Base-by-base conservation (phyloP, 2,113 vertebrate genomes). In the Nycticryphes semicollaris region DNA sequence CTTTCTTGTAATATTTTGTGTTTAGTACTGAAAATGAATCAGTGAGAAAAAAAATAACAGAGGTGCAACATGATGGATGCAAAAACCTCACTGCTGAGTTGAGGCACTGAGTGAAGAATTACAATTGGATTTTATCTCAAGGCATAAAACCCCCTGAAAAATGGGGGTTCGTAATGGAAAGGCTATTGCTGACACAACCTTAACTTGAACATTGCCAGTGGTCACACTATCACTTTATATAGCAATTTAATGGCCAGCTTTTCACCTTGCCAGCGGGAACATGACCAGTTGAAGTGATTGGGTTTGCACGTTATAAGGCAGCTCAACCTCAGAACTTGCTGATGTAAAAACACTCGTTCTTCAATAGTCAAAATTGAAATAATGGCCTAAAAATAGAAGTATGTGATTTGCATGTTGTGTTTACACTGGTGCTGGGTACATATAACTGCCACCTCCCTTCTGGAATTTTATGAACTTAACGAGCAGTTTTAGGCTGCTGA, bases 101-200 rank as follows among this genome's bases (percentile, higher is more conserved):
- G 75, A 95, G 50, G 75, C 59, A 43, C 28, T 54, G 91, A 90
- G 43, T 83, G 67, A 89, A 85, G 82, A 94, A 93, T 94, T 94
- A 60, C 56, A 77, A 50, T 20, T 79, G 92, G 41, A 89, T 90
- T 93, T 96, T 96, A 87, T 94, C 85, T 84, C 74, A 92, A 94
- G 90, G 91, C 47, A 93, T 96, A 93, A 84, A 95, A 24, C 24
- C 47, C 77, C n/a, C 85, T 92, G 94, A 92, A 94, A 97, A 96
- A 82, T 80, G 60, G 79, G 59, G 39, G 28, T 79, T 92, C 89
- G 66, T 96, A 93, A 95, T 87, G 66, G 91, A 92, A 91, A 92
- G 87, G 60, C 95, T 92, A 70, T 85, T 94, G 92, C 90, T 95
- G 92, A 95, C 75, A 96, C 89, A 94, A 96, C 95, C 85, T 96